Evolutionary conservation across 1,140 invertebrate genomes (phyloP).

Genomic region (Drosophila pruinosa): DNA sequence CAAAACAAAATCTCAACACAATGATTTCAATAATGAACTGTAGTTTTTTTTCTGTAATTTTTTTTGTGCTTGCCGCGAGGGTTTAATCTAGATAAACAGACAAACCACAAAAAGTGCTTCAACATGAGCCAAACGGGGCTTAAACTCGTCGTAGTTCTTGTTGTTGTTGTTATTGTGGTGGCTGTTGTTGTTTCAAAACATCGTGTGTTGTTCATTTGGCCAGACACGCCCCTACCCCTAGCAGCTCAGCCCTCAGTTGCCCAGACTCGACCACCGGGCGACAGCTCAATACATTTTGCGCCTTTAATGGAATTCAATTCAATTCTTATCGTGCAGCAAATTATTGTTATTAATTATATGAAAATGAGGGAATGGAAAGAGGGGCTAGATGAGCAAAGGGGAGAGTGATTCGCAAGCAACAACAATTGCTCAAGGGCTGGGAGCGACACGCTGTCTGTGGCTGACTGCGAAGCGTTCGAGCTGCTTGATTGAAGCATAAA

Average conservation of each 20-base stretch:
- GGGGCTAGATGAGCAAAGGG: background rate
- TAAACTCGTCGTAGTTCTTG: conserved; percentile 53
- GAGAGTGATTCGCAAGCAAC: conserved; percentile 12
- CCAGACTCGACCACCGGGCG: conserved; percentile 22
- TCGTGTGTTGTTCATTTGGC: conserved; percentile 49
- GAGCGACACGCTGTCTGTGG: conserved; percentile 78
- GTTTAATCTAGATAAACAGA: conserved; percentile 76
- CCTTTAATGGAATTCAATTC: conserved; percentile 81
- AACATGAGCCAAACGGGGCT: conserved; percentile 43
- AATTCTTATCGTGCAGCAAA: conserved; percentile 81
- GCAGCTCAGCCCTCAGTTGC: background rate
- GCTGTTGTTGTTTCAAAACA: conserved; percentile 30
- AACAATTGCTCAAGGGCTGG: conserved; percentile 79
- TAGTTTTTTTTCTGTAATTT: conserved; percentile 34
- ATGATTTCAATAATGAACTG: conserved; percentile 77
- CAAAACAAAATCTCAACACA: conserved; percentile 55
- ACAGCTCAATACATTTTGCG: conserved; percentile 77
- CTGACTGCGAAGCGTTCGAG: conserved; percentile 45
- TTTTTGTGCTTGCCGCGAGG: conserved; percentile 58
- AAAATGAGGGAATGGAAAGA: conserved; percentile 36
- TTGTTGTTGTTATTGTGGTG: conserved; percentile 19
- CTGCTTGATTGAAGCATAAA: conserved; percentile 60
- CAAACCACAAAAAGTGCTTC: conserved; percentile 67
- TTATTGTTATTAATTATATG: conserved; percentile 82
- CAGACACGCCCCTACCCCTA: conserved; percentile 54